These are phyloP conservation scores for Hirundichthys speculiger DNA, from an alignment of 2,113 vertebrate species.

Conservation along the genomic window DNA sequence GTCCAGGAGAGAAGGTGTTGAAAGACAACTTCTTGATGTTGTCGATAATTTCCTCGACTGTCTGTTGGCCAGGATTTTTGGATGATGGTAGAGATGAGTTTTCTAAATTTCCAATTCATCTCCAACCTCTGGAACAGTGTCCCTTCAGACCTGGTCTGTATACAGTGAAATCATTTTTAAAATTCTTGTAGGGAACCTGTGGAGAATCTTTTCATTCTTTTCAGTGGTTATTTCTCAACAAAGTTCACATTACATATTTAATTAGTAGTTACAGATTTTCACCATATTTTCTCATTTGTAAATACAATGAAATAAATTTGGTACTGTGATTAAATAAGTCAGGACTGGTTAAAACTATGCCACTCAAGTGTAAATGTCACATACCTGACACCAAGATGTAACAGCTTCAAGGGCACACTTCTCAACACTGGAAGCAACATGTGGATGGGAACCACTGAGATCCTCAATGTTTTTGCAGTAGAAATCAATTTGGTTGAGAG, in stretches of 20 bases:
- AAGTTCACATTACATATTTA: too few species aligned
- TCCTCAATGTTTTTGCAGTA: slow-evolving; percentile 74
- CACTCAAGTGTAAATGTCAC: neutral
- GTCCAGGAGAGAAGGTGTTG: slow-evolving; percentile 83
- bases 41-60: neutral
- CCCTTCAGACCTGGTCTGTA: slow-evolving; percentile 75
- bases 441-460: slow-evolving; percentile 21
- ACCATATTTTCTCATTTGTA: too few species aligned
- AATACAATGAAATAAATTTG: too few species aligned
- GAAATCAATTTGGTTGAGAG: slow-evolving; percentile 75
- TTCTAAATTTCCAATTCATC: slow-evolving; percentile 79
- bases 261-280: too few species aligned
- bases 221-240: too few species aligned
- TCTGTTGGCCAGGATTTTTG: slow-evolving; percentile 87
- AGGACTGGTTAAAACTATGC: too few species aligned
- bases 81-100: slow-evolving; percentile 86
- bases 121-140: slow-evolving; percentile 58
- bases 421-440: slow-evolving; percentile 78
- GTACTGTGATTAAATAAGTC: neutral
- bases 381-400: slow-evolving; percentile 86
- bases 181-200: neutral
- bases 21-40: slow-evolving; percentile 74
- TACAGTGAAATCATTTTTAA: neutral
- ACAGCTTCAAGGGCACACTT: slow-evolving; percentile 88
- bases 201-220: neutral